Base-by-base conservation (phyloP, 2,888 invertebrate genomes). In the Ophioninae sp. region DNA sequence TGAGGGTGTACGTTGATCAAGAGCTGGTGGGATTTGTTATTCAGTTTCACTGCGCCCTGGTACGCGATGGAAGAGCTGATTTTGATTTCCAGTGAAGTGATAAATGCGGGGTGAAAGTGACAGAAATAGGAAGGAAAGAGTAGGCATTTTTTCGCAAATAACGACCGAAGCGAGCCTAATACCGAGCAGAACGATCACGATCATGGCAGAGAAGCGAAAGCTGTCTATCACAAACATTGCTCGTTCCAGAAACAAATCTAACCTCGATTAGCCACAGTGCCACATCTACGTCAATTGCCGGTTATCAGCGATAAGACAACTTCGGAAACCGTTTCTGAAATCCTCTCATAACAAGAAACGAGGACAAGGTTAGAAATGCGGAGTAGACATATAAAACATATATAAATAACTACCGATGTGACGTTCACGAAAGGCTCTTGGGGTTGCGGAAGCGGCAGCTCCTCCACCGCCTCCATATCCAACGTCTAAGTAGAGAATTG, bases 321-420 rank as follows among this genome's bases (percentile, higher is more conserved):
- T 57, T 30, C 10, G 10, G 39, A 20, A 62, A 64, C 30, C 30
- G 17, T 20, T 73, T 68, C 69, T 61, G 67, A 61, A 84, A 84
- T 82, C 73, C 79, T 69, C 65, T 17, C 64, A 77, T 84, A 84
- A 84, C 79, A 82, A 84, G 84, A 79, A 82, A 73, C 64, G 68
- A 67, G 72, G 8, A 76, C 20, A 73, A 77, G 75, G 50, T 61
- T 44, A 73, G 21, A 44, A 50, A 64, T 57, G n/a, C 20, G 39
- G 41, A 67, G 59, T 41, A 68, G 62, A 56, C 64, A 59, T 21
- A 8, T 59, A 59, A 8, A 59, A 75, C 44, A 23, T 61, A 39
- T 21, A 44, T 65, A 50, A 65, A 30, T 30, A 21, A 72, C 37
- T 56, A 50, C 44, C 65, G 65, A 57, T 68, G 59, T 76, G 72